Base-by-base conservation (phyloP, 2,888 invertebrate species). In the Parascotia fuliginaria region DNA sequence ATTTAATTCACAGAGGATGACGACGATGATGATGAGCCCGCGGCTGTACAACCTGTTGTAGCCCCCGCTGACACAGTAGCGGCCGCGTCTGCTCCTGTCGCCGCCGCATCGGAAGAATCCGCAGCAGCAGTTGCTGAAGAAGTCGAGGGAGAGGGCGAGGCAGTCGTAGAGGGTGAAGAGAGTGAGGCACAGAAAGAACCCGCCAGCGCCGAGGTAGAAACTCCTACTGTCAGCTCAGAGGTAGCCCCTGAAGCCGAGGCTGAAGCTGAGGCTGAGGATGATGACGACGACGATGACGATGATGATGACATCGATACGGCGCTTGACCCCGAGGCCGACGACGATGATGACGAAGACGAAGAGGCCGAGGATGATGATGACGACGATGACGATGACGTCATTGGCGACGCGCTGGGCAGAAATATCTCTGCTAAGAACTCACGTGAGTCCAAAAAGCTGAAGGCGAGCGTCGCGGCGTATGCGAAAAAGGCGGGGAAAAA, bases 361-460 rank as follows among this genome's bases (percentile, higher is more conserved):
- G 95, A 94, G 15, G 95, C 94, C 15, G 94, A 94, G 2, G 95
- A 94, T 15, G 94, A 94, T 14, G 93, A 93, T 32, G 95, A 95
- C 51, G 95, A 94, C 46, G 94, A 94, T 42, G 93, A 93, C 59
- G 95, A 94, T 55, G 94, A 95, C 68, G 95, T 95, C 76, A 93
- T 94, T 70, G 93, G 92, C 55, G 94, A 95, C 75, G 94, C 94
- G 71, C 94, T 96, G 85, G 89, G 87, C 80, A 90, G 92, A 79
- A 88, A 87, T 49, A 72, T 72, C 77, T 78, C 83, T 62, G 72
- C 73, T 45, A 91, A 91, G 79, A 84, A 90, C 93, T 94, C 96
- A 96, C 96, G 97, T 96, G 96, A 97, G 97, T 96, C 96, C 79
- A 96, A 95, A 95, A 94, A 94, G 83, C 83, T 89, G 84, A 92